Conservation (phyloP, 2,888 invertebrate species). For the Luperina testacea region DNA sequence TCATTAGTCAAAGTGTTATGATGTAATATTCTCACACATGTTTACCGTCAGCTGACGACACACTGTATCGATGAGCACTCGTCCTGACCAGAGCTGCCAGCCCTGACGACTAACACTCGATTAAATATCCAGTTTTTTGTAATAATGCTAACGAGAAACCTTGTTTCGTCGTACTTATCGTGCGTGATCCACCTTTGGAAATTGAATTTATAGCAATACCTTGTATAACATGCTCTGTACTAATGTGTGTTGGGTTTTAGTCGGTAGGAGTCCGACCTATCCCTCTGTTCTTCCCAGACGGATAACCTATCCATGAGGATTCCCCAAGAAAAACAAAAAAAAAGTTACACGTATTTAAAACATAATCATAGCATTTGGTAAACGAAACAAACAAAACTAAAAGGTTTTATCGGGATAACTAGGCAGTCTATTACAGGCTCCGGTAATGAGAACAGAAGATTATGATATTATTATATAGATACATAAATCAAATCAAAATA, state of each 20-base stretch:
- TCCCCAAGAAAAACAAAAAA: neutral
- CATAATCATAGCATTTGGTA: neutral
- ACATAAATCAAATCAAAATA: neutral
- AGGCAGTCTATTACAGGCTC: conserved; percentile 21
- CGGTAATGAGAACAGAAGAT: conserved; percentile 40
- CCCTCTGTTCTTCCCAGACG: neutral
- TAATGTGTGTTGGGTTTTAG: neutral
- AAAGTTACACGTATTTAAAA: conserved; percentile 20
- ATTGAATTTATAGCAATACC: conserved; percentile 20
- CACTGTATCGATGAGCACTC: conserved; percentile 38
- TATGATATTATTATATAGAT: conserved; percentile 13
- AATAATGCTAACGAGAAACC: conserved; percentile 40
- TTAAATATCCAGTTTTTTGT: conserved; percentile 37
- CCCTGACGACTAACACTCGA: conserved; percentile 40
- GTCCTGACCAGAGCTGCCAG: neutral
- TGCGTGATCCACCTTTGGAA: neutral
- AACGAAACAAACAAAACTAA: conserved; percentile 16
- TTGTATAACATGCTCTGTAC: neutral
- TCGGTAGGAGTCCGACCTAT: neutral
- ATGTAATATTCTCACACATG: conserved; percentile 50
- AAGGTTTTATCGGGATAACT: conserved; percentile 41
- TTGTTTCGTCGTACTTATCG: neutral
- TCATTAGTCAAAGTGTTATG: conserved; percentile 67
- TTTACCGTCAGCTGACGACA: conserved; percentile 36
- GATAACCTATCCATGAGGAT: neutral